Evolutionary conservation across 2,888 invertebrate species (phyloP).

Genomic region (Epicampocera succincta): DNA sequence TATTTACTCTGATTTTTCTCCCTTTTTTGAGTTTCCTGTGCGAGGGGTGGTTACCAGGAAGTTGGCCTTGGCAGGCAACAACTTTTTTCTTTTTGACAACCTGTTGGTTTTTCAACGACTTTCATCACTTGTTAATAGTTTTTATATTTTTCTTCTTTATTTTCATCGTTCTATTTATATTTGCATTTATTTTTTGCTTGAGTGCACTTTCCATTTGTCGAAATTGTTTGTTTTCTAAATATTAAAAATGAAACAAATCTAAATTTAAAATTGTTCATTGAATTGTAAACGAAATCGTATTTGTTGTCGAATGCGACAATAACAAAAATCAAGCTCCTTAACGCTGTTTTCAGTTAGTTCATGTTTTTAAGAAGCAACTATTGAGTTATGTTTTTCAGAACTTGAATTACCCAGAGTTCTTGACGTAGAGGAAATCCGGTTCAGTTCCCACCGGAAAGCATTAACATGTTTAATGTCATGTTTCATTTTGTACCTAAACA

Average conservation of each 20-base stretch:
- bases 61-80: not conserved
- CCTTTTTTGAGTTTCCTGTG: not conserved
- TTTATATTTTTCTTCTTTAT: slow-evolving; percentile 24
- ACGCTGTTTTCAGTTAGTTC: not conserved
- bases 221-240: slow-evolving; percentile 38
- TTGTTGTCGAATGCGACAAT: slow-evolving; percentile 19
- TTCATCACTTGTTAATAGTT: slow-evolving; percentile 45
- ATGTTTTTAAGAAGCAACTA: too few species aligned
- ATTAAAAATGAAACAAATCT: slow-evolving; percentile 45
- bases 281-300: slow-evolving; percentile 15
- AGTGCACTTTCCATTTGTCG: slow-evolving; percentile 63
- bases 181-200: slow-evolving; percentile 67
- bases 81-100: slow-evolving; percentile 43
- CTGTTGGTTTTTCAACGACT: slow-evolving; percentile 49
- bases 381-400: too few species aligned
- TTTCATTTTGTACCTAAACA: too few species aligned
- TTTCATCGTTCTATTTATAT: slow-evolving; percentile 53
- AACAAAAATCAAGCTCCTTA: not conserved
- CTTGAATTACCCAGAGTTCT: too few species aligned
- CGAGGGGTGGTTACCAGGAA: slow-evolving; percentile 14
- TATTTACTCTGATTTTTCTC: slow-evolving; percentile 57
- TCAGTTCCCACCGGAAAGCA: too few species aligned
- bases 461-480: too few species aligned
- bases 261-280: slow-evolving; percentile 67
- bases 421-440: too few species aligned